Conservation (phyloP, 2,888 invertebrate genomes). For the Chouioia cunea region DNA sequence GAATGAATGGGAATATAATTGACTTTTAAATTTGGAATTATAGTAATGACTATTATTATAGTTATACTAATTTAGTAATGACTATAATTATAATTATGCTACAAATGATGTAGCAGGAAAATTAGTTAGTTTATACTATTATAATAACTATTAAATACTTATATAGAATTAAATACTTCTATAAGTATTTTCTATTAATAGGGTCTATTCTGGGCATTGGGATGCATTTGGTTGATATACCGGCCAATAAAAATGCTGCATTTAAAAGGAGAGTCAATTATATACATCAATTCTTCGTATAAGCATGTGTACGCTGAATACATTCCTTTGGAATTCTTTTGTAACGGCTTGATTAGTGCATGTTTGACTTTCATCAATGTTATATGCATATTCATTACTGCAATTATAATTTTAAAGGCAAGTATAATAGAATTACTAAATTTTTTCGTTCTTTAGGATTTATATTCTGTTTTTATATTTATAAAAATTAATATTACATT, state of each 20-base stretch:
- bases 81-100: too few relatives aligned
- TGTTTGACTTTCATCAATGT: conserved; percentile 86
- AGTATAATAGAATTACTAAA: too few relatives aligned
- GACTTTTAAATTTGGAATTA: too few relatives aligned
- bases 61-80: too few relatives aligned
- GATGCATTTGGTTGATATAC: conserved; percentile 80
- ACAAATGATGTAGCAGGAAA: too few relatives aligned
- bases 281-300: conserved; percentile 74
- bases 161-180: too few relatives aligned
- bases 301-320: conserved; percentile 80
- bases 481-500: neutral
- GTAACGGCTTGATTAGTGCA: conserved; percentile 84
- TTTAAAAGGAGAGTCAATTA: conserved; percentile 76
- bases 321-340: conserved; percentile 81
- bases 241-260: conserved; percentile 79
- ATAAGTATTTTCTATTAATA: conserved; percentile 57
- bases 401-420: conserved; percentile 81
- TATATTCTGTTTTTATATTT: neutral
- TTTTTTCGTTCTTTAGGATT: neutral
- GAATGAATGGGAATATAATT: too few relatives aligned
- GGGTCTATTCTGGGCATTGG: conserved; percentile 82
- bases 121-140: too few relatives aligned
- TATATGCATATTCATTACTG: conserved; percentile 85
- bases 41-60: too few relatives aligned
- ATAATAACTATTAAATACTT: too few relatives aligned